These are phyloP conservation scores for Formica exsecta DNA, from an alignment of 1,140 invertebrate genomes.

Conservation along the genomic window DNA sequence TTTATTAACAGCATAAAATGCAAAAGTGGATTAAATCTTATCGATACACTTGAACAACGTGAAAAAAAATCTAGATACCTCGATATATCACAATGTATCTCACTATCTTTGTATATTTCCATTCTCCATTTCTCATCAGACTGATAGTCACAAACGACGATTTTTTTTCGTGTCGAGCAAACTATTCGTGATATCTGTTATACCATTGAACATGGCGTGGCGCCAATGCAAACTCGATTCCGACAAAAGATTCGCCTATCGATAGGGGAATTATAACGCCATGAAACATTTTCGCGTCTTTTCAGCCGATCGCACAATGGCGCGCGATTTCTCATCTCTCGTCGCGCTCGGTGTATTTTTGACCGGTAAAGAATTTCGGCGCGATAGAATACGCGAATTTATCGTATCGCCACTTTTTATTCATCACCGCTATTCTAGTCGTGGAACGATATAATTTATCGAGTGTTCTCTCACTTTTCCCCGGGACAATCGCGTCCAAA, in stretches of 20 bases:
- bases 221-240: slow-evolving; percentile 49
- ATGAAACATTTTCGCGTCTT: slow-evolving; percentile 38
- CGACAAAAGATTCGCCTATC: slow-evolving; percentile 23
- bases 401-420: not conserved
- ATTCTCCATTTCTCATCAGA: slow-evolving; percentile 1
- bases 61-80: slow-evolving; percentile 12
- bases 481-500: not conserved
- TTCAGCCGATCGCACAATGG: slow-evolving; percentile 22
- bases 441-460: not conserved
- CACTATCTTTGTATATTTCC: slow-evolving; percentile 6
- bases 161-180: not conserved
- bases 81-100: not conserved
- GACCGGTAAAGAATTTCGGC: not conserved
- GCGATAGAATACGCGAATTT: slow-evolving; percentile 19
- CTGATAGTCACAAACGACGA: not conserved
- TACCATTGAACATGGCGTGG: slow-evolving; percentile 20
- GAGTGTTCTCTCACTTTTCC: not conserved
- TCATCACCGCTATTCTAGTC: not conserved
- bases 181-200: slow-evolving; percentile 44
- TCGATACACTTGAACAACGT: slow-evolving; percentile 2
- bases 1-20: not conserved
- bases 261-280: slow-evolving; percentile 33
- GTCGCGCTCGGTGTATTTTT: not conserved
- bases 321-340: slow-evolving; percentile 18
- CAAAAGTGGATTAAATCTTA: not conserved